Conservation (phyloP, 2,888 invertebrate species). For the Drosophila paranaensis region DNA sequence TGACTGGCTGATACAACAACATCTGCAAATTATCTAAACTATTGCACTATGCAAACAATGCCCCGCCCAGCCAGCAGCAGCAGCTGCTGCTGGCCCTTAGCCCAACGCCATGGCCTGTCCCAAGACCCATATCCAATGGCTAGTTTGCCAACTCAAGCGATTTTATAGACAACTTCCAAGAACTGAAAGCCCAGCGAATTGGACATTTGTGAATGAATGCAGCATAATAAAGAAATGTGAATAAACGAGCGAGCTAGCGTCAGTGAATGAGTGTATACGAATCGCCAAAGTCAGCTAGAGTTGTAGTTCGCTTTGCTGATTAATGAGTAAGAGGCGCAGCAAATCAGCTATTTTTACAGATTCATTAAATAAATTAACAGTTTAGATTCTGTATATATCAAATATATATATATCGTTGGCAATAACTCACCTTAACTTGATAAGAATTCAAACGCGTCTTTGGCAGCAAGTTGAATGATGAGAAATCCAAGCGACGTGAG, state of each 20-base stretch:
- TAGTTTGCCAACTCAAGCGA: constrained; percentile 63
- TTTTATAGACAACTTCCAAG: constrained; percentile 52
- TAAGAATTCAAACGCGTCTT: constrained; percentile 98
- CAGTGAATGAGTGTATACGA: constrained; percentile 27
- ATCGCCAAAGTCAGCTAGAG: constrained; percentile 30
- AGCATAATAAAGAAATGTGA: constrained; percentile 10
- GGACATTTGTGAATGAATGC: constrained; percentile 60
- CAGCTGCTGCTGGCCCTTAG: background rate
- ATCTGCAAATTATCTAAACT: constrained; percentile 57
- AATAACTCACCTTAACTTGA: constrained; percentile 96
- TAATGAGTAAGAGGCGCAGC: constrained; percentile 28
- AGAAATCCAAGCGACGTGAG: constrained; percentile 96
- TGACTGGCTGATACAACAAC: constrained; percentile 18
- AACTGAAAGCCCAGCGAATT: constrained; percentile 40
- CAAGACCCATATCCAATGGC: constrained; percentile 66
- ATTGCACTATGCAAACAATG: constrained; percentile 59
- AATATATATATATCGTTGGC: background rate
- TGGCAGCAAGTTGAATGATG: constrained; percentile 96
- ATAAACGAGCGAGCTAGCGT: constrained; percentile 9
- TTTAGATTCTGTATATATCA: background rate
- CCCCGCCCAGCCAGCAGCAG: background rate
- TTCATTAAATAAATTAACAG: background rate
- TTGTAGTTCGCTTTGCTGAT: constrained; percentile 16
- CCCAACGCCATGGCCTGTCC: constrained; percentile 34
- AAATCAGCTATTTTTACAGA: constrained; percentile 14